Base-by-base conservation (phyloP, 2,113 vertebrate genomes). In the Clarias gariepinus region DNA sequence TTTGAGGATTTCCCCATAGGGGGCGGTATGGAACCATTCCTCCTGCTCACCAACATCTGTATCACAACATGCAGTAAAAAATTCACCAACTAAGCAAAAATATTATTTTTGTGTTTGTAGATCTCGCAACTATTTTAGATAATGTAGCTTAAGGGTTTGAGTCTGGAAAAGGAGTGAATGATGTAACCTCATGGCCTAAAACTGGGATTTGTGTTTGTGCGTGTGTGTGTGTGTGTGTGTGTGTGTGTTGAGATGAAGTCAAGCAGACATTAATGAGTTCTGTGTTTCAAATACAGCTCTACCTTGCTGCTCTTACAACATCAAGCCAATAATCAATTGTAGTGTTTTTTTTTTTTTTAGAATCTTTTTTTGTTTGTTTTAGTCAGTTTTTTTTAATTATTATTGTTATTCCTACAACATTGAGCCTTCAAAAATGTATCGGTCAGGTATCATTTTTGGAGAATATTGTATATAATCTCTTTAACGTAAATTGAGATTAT, bases 251-350 rank as follows among this genome's bases (percentile, higher is more conserved):
- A 10, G 69, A 53, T 12, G 10, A 19, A 83, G 21, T 55, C 8
- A 58, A 19, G 18, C 47, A 30, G 52, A n/a, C 23, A 57, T 71
- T 41, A 53, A 87, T 73, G 41, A n/a, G 52, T 86, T 30, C 30
- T 79, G 36, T 64, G 36, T 79, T 83, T 81, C 55, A 85, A 53
- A 74, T 68, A 10, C 60, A 52, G 69, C 85, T 81, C 81, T 85
- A 55, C 69, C 81, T 78, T 81, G 41, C 88, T 90, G 87, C 91
- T 87, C 90, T 88, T 88, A 88, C 89, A 92, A 91, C 87, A 88
- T 74, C 85, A 74, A 86, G 83, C 87, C 66, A 85, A 78, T 66
- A 83, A 74, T 66, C 82, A 79, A 89, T 85, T 86, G 81, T 90
- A 81, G 87, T 92, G 83, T 89, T 88, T 88, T 25, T 53, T 16